phyloP scores from a whole-genome alignment of 2,888 invertebrate genomes.

The Polymixis flavicincta region DNA sequence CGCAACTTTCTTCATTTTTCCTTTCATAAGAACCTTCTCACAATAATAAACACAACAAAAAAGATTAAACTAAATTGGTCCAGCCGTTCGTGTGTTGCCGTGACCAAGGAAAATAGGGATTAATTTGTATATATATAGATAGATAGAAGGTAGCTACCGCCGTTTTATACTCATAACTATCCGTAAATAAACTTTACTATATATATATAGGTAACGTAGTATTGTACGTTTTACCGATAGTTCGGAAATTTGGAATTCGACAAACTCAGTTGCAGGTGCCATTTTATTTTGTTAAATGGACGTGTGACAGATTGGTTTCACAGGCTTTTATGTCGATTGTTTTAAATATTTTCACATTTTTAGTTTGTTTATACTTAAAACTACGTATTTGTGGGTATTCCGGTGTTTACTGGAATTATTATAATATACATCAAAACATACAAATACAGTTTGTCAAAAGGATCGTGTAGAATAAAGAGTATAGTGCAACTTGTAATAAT shows the following conservation, averaged over 20 bases:
- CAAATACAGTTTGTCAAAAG: background rate
- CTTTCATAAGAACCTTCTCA: too few relatives aligned
- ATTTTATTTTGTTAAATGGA: constrained; percentile 46
- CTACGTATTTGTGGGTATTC: background rate
- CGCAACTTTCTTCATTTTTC: too few relatives aligned
- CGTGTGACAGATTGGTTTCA: constrained; percentile 29
- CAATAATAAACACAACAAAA: too few relatives aligned
- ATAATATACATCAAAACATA: background rate
- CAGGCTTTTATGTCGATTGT: background rate
- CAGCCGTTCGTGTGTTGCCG: too few relatives aligned
- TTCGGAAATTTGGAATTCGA: constrained; percentile 27
- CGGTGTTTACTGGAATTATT: background rate
- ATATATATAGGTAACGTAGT: constrained; percentile 15
- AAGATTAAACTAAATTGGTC: too few relatives aligned
- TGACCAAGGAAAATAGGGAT: too few relatives aligned
- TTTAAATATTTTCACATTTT: background rate
- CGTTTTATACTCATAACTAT: constrained; percentile 4
- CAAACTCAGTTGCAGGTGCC: constrained; percentile 22
- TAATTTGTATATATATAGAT: too few relatives aligned
- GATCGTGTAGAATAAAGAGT: background rate
- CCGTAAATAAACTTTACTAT: constrained; percentile 14
- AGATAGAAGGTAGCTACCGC: background rate
- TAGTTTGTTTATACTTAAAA: background rate
- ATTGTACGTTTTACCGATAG: constrained; percentile 19
- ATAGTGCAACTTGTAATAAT: background rate